Conservation (phyloP, 2,797 vertebrate species). For the Gymnothorax javanicus region DNA sequence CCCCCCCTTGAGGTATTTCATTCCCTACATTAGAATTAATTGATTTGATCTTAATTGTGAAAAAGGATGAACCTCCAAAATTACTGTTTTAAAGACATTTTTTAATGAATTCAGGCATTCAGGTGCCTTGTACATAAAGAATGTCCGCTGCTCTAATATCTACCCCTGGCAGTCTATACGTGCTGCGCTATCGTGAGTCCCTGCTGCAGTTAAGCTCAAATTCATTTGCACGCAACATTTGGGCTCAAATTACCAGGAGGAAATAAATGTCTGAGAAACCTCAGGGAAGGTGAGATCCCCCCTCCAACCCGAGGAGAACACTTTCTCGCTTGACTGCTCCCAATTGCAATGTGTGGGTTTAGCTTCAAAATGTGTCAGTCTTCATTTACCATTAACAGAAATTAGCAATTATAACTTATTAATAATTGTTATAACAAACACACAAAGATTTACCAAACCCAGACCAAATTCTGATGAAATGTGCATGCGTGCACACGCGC, state of each 20-base stretch:
- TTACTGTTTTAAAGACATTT: neutral
- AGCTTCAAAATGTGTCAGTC: no score
- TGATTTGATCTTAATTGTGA: neutral
- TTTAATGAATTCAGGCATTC: neutral
- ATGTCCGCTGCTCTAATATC: neutral
- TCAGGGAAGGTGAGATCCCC: no score
- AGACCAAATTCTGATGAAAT: neutral
- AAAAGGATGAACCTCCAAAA: neutral
- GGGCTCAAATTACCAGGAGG: neutral
- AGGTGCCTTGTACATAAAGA: neutral
- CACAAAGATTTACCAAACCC: neutral
- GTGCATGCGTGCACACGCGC: neutral
- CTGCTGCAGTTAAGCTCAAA: neutral
- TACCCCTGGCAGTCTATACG: neutral
- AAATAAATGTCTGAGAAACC: neutral
- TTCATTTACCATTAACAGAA: no score
- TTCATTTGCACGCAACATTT: neutral
- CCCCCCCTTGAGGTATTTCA: neutral
- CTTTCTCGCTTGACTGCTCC: neutral
- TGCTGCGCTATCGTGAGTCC: neutral
- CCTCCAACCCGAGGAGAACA: no score
- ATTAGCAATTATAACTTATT: no score
- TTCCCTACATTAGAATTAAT: neutral
- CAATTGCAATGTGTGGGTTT: no score
- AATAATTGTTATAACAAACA: no score